Evolutionary conservation across 2,113 vertebrate species (phyloP).

Genomic region (Lucifuga dentata): DNA sequence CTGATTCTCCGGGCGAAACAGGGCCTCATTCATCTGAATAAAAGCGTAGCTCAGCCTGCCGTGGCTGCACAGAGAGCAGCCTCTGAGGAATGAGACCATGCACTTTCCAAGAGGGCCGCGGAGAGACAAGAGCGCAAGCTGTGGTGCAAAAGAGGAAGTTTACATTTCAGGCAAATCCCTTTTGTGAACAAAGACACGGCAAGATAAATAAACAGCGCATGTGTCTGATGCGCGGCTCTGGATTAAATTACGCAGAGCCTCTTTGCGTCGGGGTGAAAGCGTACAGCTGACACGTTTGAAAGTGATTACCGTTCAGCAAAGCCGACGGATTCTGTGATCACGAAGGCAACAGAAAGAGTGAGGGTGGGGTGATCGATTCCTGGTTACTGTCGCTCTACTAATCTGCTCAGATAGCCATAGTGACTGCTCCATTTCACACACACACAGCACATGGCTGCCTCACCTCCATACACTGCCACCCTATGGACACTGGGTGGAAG

Average conservation of each 20-base stretch:
- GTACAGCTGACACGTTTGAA: conserved; percentile 35
- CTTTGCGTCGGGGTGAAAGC: conserved; percentile 10
- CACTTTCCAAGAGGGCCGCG: conserved; percentile 54
- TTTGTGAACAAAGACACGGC: conserved; percentile 68
- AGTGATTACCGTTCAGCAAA: conserved; percentile 17
- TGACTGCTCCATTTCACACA: conserved; percentile 56
- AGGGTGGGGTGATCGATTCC: conserved; percentile 65
- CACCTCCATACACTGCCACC: conserved; percentile 80
- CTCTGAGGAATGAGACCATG: conserved; percentile 65
- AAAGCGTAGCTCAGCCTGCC: conserved; percentile 68
- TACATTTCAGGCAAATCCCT: conserved; percentile 74
- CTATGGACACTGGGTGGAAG: conserved; percentile 68
- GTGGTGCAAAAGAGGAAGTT: conserved; percentile 72
- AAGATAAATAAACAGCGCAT: conserved; percentile 70
- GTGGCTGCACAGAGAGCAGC: conserved; percentile 55
- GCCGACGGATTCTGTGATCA: conserved; percentile 1
- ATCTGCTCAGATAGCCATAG: conserved; percentile 62
- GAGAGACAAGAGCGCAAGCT: conserved; percentile 47
- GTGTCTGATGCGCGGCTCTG: conserved; percentile 51
- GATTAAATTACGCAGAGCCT: conserved; percentile 38
- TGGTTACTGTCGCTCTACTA: conserved; percentile 65
- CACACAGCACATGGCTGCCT: conserved; percentile 57
- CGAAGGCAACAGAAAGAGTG: conserved; percentile 38
- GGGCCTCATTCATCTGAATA: conserved; percentile 77
- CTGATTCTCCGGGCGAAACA: conserved; percentile 71